Percentiles rank a stretch among this genome's conserved stretches.
phyloP scores from a whole-genome alignment of 2,797 vertebrate species.

The Tapera naevia region DNA sequence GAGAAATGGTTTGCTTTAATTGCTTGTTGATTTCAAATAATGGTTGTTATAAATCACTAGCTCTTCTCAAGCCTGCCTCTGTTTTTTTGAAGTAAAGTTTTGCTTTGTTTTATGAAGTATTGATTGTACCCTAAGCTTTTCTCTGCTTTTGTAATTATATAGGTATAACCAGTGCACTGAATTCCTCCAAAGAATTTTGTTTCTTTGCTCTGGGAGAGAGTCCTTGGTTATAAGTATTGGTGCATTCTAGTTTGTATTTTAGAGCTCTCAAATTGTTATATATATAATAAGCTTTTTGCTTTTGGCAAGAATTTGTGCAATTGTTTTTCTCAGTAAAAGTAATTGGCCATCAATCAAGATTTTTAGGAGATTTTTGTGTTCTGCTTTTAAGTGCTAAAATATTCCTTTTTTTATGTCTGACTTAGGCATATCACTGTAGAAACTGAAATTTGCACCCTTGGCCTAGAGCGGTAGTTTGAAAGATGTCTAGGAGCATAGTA shows the following conservation, averaged over 20 bases:
- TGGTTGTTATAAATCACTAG: not conserved
- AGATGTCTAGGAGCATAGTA: not conserved
- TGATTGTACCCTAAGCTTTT: not conserved
- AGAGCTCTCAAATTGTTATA: not conserved
- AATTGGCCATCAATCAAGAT: not conserved
- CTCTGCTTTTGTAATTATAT: not conserved
- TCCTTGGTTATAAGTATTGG: not conserved
- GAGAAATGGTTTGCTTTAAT: not conserved
- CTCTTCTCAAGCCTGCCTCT: not conserved
- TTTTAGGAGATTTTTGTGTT: not conserved
- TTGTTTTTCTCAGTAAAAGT: not conserved
- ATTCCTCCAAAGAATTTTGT: not conserved
- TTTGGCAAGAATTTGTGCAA: not conserved
- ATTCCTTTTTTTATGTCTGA: not conserved
- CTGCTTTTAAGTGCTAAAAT: not conserved
- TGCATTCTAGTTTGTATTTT: not conserved
- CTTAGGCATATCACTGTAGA: not conserved
- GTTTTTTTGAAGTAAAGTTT: not conserved
- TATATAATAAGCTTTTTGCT: not conserved
- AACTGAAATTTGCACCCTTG: not conserved
- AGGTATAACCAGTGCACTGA: not conserved
- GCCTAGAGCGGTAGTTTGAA: not conserved
- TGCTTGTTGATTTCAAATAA: not conserved
- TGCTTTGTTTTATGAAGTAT: slow-evolving; percentile 2
- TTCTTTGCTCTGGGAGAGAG: not conserved